Percentiles rank a stretch among this genome's conserved stretches.
Evolutionary conservation across 2,113 vertebrate genomes (phyloP).

Genomic region (Mixornis gularis): DNA sequence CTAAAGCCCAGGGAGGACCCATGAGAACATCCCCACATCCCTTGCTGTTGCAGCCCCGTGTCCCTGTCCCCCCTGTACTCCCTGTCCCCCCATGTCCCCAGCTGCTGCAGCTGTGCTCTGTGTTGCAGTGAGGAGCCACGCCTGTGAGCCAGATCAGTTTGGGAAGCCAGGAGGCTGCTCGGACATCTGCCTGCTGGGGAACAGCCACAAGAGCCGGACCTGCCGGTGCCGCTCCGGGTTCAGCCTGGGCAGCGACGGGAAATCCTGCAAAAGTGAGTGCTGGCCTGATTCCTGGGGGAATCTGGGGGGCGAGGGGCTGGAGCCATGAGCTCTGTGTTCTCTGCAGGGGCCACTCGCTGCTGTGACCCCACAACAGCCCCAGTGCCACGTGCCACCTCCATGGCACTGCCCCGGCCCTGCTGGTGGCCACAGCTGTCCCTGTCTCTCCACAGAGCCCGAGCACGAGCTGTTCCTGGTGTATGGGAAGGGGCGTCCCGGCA

Average conservation of each 20-base stretch:
- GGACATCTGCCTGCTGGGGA: constrained; percentile 91
- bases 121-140: constrained; percentile 86
- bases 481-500: constrained; percentile 90
- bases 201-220: constrained; percentile 92
- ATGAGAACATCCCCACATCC: fast-evolving
- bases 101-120: background rate
- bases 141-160: constrained; percentile 87
- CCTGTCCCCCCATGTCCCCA: fast-evolving
- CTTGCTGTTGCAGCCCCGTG: fast-evolving
- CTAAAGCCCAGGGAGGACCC: background rate
- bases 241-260: constrained; percentile 92
- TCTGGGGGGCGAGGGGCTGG: fast-evolving
- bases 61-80: background rate
- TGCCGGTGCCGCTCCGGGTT: constrained; percentile 94
- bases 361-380: fast-evolving
- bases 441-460: constrained; percentile 79
- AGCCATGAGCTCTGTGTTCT: fast-evolving
- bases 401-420: fast-evolving
- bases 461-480: constrained; percentile 95
- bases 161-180: constrained; percentile 93
- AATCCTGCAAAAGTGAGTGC: constrained; percentile 94
- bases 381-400: fast-evolving
- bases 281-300: background rate
- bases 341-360: background rate
- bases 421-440: background rate